A percentile compares a stretch with the other conserved stretches of the same genome.
These are phyloP conservation scores for Drosophila truncata DNA, from an alignment of 1,140 invertebrate genomes.

Conservation along the genomic window DNA sequence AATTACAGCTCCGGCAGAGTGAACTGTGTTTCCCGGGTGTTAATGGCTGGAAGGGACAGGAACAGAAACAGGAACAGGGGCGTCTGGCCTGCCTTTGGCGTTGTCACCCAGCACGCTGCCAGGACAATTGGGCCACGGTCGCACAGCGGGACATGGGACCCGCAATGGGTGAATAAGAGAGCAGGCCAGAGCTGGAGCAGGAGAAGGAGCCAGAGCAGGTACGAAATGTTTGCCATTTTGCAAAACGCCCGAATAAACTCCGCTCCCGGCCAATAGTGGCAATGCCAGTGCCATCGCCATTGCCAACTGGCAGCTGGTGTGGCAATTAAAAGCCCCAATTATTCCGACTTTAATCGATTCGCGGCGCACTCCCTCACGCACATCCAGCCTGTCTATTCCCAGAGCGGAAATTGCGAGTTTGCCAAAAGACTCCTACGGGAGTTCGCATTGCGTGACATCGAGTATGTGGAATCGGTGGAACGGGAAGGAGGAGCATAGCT, in stretches of 20 bases:
- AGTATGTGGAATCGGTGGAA: not conserved
- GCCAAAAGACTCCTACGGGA: conserved; percentile 46
- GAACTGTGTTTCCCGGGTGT: conserved; percentile 19
- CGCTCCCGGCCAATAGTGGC: conserved; percentile 12
- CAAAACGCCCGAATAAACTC: conserved; percentile 11
- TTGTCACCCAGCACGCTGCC: conserved; percentile 58
- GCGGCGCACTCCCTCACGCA: conserved; percentile 46
- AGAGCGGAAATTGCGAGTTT: conserved; percentile 58
- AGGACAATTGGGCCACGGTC: conserved; percentile 34
- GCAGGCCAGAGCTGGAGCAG: not conserved
- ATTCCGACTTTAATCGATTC: conserved; percentile 75
- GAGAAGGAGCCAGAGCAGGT: conserved; percentile 20
- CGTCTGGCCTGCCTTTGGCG: conserved; percentile 13
- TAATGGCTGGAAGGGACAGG: conserved; percentile 13
- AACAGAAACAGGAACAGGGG: conserved; percentile 4
- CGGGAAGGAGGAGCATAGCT: not conserved
- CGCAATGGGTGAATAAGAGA: conserved; percentile 3
- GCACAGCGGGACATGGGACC: conserved; percentile 44
- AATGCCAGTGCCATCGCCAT: conserved; percentile 11
- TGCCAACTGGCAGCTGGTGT: conserved; percentile 48
- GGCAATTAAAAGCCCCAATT: conserved; percentile 75
- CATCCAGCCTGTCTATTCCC: conserved; percentile 51
- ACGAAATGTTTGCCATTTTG: conserved; percentile 28
- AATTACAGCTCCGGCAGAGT: conserved; percentile 58
- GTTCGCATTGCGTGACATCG: conserved; percentile 55